These are phyloP conservation scores for Rhinophrynus dorsalis DNA, from an alignment of 2,797 vertebrate species.

Conservation along the genomic window DNA sequence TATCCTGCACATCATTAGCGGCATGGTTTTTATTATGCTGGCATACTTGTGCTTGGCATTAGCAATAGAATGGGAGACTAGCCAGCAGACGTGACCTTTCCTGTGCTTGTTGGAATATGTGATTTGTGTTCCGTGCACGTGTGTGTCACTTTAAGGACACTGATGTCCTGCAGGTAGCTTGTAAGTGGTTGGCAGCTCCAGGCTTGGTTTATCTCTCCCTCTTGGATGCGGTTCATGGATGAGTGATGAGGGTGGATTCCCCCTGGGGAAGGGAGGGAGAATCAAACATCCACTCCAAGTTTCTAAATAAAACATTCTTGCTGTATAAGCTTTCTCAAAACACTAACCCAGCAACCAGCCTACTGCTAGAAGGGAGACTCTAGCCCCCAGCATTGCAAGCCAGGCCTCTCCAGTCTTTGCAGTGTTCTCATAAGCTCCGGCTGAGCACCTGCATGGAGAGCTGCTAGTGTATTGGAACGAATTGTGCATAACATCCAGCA, in stretches of 20 bases:
- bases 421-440: neutral
- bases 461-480: neutral
- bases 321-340: constrained; percentile 12
- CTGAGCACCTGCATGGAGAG: constrained; percentile 13
- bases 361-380: neutral
- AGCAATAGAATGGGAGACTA: too few relatives aligned
- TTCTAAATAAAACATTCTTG: constrained; percentile 32
- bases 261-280: constrained; percentile 45
- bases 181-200: neutral
- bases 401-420: neutral
- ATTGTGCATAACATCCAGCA: constrained; percentile 5
- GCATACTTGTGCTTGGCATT: too few relatives aligned
- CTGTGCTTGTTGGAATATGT: too few relatives aligned
- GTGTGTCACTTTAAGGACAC: neutral
- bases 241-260: constrained; percentile 43
- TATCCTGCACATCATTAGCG: too few relatives aligned
- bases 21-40: too few relatives aligned
- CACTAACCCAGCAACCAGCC: neutral
- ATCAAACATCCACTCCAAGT: constrained; percentile 18
- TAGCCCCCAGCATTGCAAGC: neutral
- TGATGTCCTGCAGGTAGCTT: neutral
- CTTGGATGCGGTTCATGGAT: constrained; percentile 1
- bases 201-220: constrained; percentile 21
- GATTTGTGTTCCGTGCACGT: too few relatives aligned
- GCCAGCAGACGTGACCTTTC: too few relatives aligned